Evolutionary conservation across 2,888 invertebrate species (phyloP), one percentile per base, ranked within the genome.

Genomic region (Torymus auratus): DNA sequence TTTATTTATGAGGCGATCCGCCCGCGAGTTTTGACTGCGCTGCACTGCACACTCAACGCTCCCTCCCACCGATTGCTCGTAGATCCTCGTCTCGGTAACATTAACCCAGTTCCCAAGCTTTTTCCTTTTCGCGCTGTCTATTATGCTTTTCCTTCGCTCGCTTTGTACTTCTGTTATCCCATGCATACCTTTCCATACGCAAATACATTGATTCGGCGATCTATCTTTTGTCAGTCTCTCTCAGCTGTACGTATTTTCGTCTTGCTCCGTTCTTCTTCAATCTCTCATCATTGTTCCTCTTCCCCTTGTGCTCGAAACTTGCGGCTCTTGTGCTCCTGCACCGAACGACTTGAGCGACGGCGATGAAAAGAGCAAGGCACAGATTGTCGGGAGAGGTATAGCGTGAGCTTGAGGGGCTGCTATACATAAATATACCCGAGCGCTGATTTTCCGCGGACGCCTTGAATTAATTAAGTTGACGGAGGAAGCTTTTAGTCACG

Each of bases 31-130:
- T 53, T 68, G 20, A 23, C 53, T 53, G 68, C 55, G 62, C 53
- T 12, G 15, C 15, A 53, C 53, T 28, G 28, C 7, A 7, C 3
- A 28, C 28, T 28, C 28, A 4, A 28, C 28, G 3, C 7, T 28
- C 7, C 7, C 28, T 4, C 28, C 28, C 28, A 28, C 3, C 28
- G 28, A 28, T 28, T 28, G 28, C 28, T 28, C 28, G 28, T 28
- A 28, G 28, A 5, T 28, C 7, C 3, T 28, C 28, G 28, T 28
- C 68, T 53, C 14, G 12, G 55, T 20, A 20, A 68, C 55, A 68
- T 68, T 68, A 68, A 68, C 68, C 68, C 15, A 68, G 55, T 53
- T 68, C 20, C 5, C 15, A 50, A n/a, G 23, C n/a, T 62, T 23
- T 15, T 50, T 11, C 7, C 52, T 2, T 50, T 15, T 23, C 11